Percentiles rank a stretch among this genome's conserved stretches.
phyloP scores from a whole-genome alignment of 2,797 vertebrate species.

The Caiman crocodilus region DNA sequence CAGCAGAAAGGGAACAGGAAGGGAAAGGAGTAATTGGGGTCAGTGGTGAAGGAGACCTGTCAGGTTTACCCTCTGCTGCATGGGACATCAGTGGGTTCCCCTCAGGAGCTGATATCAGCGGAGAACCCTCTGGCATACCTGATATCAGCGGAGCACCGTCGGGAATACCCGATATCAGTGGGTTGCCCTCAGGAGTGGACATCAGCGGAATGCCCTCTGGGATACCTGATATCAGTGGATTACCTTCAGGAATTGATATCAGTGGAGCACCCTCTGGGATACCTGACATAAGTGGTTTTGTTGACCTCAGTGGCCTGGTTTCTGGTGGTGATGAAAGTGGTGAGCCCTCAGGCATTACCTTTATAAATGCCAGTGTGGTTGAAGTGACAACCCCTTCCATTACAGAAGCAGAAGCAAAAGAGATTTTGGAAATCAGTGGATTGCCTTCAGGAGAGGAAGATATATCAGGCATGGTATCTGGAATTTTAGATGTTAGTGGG shows the following conservation, averaged over 20 bases:
- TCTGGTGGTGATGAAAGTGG: slow-evolving; percentile 76
- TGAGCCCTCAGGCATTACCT: slow-evolving; percentile 79
- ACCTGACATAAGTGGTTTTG: slow-evolving; percentile 70
- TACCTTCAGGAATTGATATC: slow-evolving; percentile 77
- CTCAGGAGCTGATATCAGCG: slow-evolving; percentile 77
- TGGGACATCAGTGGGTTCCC: slow-evolving; percentile 71
- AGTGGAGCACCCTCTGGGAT: slow-evolving; percentile 75
- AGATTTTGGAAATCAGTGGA: slow-evolving; percentile 80
- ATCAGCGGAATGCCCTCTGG: slow-evolving; percentile 65
- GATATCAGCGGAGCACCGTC: slow-evolving; percentile 68
- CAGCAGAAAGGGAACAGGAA: slow-evolving; percentile 75
- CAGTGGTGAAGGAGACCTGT: slow-evolving; percentile 81
- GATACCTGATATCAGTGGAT: slow-evolving; percentile 73
- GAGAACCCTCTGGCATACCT: slow-evolving; percentile 66
- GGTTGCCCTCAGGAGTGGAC: slow-evolving; percentile 64
- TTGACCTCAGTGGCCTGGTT: slow-evolving; percentile 66
- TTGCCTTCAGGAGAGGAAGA: slow-evolving; percentile 77
- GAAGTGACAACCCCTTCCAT: slow-evolving; percentile 77
- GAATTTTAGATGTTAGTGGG: slow-evolving; percentile 77
- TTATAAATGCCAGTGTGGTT: slow-evolving; percentile 77
- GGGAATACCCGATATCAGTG: slow-evolving; percentile 69
- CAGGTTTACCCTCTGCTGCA: slow-evolving; percentile 73
- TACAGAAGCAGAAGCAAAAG: slow-evolving; percentile 80
- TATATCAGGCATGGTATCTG: slow-evolving; percentile 74
- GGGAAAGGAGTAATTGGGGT: slow-evolving; percentile 84